Evolutionary conservation across 2,888 invertebrate species (phyloP), one percentile per base, ranked within the genome.

Genomic region (Amiota mariae): DNA sequence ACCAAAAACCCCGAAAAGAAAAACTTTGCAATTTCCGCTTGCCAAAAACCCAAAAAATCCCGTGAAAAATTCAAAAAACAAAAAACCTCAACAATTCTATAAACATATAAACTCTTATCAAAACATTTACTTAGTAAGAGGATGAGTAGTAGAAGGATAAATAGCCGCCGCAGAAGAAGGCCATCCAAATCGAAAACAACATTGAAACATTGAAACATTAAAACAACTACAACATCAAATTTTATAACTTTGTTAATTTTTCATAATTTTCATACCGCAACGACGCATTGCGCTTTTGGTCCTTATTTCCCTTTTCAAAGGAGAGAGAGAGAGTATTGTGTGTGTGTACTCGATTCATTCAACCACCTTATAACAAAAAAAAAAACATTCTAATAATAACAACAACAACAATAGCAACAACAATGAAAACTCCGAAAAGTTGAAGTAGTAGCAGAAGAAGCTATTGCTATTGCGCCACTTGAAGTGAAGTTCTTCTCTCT

Each of bases 221-320:
- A 51, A 59, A 20, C 72, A 68, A 18, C 71, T 15, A 71, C 56
- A 59, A 68, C 56, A 81, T 83, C 76, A 84, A 84, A 77, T 84
- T 84, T 84, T 81, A 84, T 78, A 84, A 86, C 84, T 85, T 86
- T 82, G 78, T 86, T 86, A 86, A 86, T 85, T 83, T 85, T 84
- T 86, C 82, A 85, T 85, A 83, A 84, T 82, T 85, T 85, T 73
- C 36, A 11, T 68, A 18, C 56, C 54, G 24, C 56, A 15, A 57
- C 36, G 24, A 57, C 36, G 24, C 24, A 24, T 24, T 10, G 15
- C 46, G 54, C 63, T 63, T 49, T 63, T 70, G 48, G 36, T 36
- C 36, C 36, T 2, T 36, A 36, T 4, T 36, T 36, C 24, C 24
- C 24, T 24, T 24, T 24, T 2, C 1, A 24, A 24, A 24, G 24